Evolutionary conservation across 1,140 invertebrate genomes (phyloP), one percentile per base, ranked within the genome.

Genomic region (Wiebesia pumilae): DNA sequence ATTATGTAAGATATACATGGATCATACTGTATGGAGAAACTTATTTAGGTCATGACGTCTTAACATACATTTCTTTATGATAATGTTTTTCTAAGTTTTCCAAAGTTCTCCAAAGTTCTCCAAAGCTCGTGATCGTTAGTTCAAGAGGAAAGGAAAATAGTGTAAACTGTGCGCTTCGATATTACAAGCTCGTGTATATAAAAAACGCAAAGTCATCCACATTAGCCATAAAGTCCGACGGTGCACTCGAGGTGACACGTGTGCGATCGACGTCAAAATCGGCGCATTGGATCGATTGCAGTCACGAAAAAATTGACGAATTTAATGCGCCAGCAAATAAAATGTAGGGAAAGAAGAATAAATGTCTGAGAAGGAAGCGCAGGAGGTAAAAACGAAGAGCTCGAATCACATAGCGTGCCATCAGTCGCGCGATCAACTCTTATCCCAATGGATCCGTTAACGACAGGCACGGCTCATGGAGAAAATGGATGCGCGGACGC

Each of bases 401-500:
- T 19, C 10, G 51, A 79, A 79, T 54, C 51, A 16, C 40, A 40
- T 21, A 75, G 21, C 40, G 40, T 75, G 35, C 35, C 67, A 71
- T 71, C 67, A 38, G 67, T 35, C n/a, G 16, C 67, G 35, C 10
- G n/a, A 69, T 4, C 30, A 3, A 12, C 35, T 7, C 16, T 71
- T 71, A 71, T 71, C 35, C 35, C 67, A 0, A 27, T 43, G 40
- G 73, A 33, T 24, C 38, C 73, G 40, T 21, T 43, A 75, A 47
- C 35, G 73, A 27, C 38, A 43, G 43, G 24, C 58, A 27, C 24
- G 6, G 24, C 58, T 62, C 58, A 24, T 3, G 24, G 58, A 43
- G 43, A 54, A 35, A 33, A 80, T 38, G 54, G 30, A 89, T 89
- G 87, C 88, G 88, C 86, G 88, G 85, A 87, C 87, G 87, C 81